A percentile compares a stretch with the other conserved stretches of the same genome.
phyloP scores from a whole-genome alignment of 1,140 invertebrate species.

The Arctopsyche grandis region DNA sequence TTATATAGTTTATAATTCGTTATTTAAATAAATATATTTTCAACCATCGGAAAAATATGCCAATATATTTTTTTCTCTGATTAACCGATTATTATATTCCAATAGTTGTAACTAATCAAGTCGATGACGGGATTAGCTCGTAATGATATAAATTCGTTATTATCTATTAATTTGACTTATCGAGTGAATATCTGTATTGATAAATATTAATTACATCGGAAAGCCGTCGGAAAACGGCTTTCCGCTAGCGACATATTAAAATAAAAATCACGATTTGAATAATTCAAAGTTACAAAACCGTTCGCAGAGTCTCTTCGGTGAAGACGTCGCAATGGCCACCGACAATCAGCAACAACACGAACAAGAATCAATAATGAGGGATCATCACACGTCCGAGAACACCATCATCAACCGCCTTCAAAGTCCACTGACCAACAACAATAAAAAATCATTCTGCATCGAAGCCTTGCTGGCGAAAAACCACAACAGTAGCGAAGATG shows the following conservation, averaged over 20 bases:
- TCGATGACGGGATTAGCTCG: no score
- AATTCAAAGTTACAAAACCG: neutral
- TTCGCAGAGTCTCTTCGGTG: neutral
- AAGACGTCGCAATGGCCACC: conserved; percentile 24
- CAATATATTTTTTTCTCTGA: no score
- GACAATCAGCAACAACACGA: conserved; percentile 6
- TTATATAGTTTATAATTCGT: no score
- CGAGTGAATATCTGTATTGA: no score
- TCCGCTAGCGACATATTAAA: neutral
- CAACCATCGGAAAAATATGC: no score
- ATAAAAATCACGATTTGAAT: neutral
- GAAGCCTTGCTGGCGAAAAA: conserved; percentile 63
- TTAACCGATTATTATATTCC: no score
- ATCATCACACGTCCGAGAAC: conserved; percentile 34
- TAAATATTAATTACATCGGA: neutral
- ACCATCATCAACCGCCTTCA: conserved; percentile 45
- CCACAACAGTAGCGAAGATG: conserved; percentile 49
- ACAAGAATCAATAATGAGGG: conserved; percentile 14
- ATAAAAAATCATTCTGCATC: conserved; percentile 65
- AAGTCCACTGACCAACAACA: conserved; percentile 33
- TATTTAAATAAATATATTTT: no score
- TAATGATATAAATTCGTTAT: no score
- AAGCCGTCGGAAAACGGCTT: neutral
- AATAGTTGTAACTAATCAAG: no score
- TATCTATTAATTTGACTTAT: no score